A percentile compares a stretch with the other conserved stretches of the same genome.
Evolutionary conservation across 92 coral and sea anemone species (phyloP).

Genomic region (Phenganax stokvisi): DNA sequence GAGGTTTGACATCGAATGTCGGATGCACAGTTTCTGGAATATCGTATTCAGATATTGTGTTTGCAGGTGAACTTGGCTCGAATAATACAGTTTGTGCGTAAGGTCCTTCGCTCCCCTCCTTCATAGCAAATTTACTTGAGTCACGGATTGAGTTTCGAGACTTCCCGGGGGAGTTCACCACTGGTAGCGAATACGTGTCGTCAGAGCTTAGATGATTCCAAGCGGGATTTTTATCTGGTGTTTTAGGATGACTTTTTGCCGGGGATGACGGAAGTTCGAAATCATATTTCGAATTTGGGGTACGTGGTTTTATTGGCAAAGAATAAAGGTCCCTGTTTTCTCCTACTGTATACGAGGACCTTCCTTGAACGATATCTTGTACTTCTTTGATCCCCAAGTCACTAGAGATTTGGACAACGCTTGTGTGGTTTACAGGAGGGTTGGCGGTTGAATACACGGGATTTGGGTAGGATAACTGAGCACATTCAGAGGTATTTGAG

Average conservation of each 20-base stretch:
- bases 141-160: not conserved
- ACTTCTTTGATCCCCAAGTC: constrained; percentile 35
- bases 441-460: not conserved
- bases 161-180: not conserved
- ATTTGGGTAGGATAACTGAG: not conserved
- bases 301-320: constrained; percentile 5
- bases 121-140: not conserved
- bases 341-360: constrained; percentile 20
- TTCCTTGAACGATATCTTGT: constrained; percentile 15
- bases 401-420: constrained; percentile 14
- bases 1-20: constrained; percentile 15
- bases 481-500: not conserved
- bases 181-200: not conserved
- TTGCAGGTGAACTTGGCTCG: not conserved
- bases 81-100: constrained; percentile 16
- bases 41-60: constrained; percentile 2
- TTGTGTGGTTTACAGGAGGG: not conserved
- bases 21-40: constrained; percentile 11
- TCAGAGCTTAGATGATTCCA: not conserved
- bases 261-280: not conserved
- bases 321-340: constrained; percentile 26
- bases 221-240: not conserved
- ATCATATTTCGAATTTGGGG: not conserved
- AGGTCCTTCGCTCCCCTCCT: not conserved
- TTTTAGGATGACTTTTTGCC: not conserved